A percentile compares a stretch with the other conserved stretches of the same genome.
These are phyloP conservation scores for Chymomyza fuscimana DNA, from an alignment of 2,888 invertebrate species.

Conservation along the genomic window DNA sequence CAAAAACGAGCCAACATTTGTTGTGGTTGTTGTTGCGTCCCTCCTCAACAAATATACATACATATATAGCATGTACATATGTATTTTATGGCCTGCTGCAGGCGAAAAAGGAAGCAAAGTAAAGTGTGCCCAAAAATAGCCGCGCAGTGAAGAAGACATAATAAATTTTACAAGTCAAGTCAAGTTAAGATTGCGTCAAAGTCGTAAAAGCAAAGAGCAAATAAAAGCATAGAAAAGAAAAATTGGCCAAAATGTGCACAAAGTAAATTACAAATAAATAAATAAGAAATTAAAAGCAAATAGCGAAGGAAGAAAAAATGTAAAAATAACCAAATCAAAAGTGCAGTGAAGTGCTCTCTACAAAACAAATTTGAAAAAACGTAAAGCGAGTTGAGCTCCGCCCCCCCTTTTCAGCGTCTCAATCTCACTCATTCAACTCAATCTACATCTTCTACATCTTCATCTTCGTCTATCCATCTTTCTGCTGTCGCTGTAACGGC, in stretches of 20 bases:
- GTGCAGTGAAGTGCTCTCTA: not conserved
- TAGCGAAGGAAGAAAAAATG: slow-evolving; percentile 1
- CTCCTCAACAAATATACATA: not conserved
- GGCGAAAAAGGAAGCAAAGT: not conserved
- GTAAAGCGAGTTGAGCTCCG: not conserved
- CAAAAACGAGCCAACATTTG: slow-evolving; percentile 19
- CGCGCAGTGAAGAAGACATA: slow-evolving; percentile 18
- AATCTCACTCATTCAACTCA: slow-evolving; percentile 14
- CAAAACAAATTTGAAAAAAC: not conserved
- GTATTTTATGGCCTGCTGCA: slow-evolving; percentile 19
- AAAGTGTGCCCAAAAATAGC: not conserved
- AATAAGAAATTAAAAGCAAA: too few relatives aligned
- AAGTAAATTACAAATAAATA: slow-evolving; percentile 23
- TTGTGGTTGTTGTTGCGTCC: slow-evolving; percentile 6
- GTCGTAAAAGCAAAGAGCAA: slow-evolving; percentile 5
- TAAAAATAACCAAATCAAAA: slow-evolving; percentile 12
- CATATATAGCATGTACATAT: slow-evolving; percentile 1
- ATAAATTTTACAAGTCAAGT: slow-evolving; percentile 17
- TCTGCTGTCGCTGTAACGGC: slow-evolving; percentile 45
- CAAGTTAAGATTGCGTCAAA: slow-evolving; percentile 13
- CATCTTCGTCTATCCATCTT: slow-evolving; percentile 27
- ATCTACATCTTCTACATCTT: slow-evolving; percentile 1
- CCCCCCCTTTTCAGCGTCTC: too few relatives aligned
- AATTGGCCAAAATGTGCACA: slow-evolving; percentile 34
- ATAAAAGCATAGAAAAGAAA: slow-evolving; percentile 1